A percentile compares a stretch with the other conserved stretches of the same genome.
These are phyloP conservation scores for Falcunculus frontatus DNA, from an alignment of 2,113 vertebrate species.

Conservation along the genomic window DNA sequence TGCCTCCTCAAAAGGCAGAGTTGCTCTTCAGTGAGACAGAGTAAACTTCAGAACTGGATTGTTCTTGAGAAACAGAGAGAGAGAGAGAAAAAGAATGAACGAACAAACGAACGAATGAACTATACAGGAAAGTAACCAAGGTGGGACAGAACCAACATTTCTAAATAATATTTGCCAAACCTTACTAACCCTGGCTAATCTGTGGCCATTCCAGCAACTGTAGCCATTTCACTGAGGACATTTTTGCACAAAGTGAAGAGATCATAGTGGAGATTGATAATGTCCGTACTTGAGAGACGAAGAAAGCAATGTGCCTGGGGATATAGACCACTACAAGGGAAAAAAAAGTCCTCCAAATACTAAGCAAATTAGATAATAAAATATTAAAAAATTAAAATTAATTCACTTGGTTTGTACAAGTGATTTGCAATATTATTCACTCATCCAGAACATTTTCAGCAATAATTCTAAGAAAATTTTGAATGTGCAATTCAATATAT, in stretches of 20 bases:
- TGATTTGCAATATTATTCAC: neutral
- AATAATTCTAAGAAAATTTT: neutral
- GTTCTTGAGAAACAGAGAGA: neutral
- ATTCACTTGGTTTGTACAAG: neutral
- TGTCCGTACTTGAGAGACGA: neutral
- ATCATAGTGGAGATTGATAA: neutral
- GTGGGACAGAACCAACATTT: neutral
- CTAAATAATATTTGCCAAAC: neutral
- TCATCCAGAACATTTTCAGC: neutral
- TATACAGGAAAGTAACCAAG: neutral
- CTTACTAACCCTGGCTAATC: neutral
- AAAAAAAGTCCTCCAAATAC: neutral
- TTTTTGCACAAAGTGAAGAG: neutral
- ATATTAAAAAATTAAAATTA: neutral
- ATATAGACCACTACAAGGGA: neutral
- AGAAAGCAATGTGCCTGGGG: neutral
- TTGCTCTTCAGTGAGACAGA: neutral
- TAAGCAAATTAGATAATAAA: neutral
- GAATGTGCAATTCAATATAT: neutral
- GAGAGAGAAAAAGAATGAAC: neutral
- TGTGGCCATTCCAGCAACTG: neutral
- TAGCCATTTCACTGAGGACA: neutral
- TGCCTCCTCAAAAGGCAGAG: neutral
- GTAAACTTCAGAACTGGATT: neutral
- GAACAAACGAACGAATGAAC: fast-evolving